Evolutionary conservation across 1,140 invertebrate genomes (phyloP).

Genomic region (Polypedilum vanderplanki): DNA sequence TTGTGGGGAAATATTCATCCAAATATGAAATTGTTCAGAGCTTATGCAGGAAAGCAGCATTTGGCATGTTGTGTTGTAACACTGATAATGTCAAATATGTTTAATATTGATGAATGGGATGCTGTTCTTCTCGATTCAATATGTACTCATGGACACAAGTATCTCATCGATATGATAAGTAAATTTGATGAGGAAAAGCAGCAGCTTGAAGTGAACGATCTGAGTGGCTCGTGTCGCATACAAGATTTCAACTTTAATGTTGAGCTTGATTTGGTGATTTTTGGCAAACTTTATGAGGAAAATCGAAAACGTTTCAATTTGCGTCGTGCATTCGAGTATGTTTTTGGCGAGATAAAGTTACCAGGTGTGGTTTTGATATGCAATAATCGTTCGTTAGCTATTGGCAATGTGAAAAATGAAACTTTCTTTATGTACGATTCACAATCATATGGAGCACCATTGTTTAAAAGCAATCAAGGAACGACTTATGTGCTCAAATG

Average conservation of each 20-base stretch:
- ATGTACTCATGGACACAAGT: slow-evolving; percentile 48
- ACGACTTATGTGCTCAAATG: slow-evolving; percentile 52
- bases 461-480: slow-evolving; percentile 51
- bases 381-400: slow-evolving; percentile 48
- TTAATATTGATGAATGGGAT: slow-evolving; percentile 53
- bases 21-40: slow-evolving; percentile 44
- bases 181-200: slow-evolving; percentile 48
- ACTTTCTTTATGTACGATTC: slow-evolving; percentile 56
- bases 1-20: slow-evolving; percentile 53
- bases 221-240: slow-evolving; percentile 44
- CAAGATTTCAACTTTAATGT: slow-evolving; percentile 51
- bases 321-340: slow-evolving; percentile 51
- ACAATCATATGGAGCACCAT: slow-evolving; percentile 50
- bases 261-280: slow-evolving; percentile 49
- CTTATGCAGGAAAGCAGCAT: slow-evolving; percentile 49
- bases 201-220: slow-evolving; percentile 48
- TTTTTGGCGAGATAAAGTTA: slow-evolving; percentile 48
- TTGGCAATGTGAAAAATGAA: slow-evolving; percentile 49
- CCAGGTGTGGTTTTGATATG: slow-evolving; percentile 49
- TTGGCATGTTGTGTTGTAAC: slow-evolving; percentile 49
- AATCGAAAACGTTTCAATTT: slow-evolving; percentile 52
- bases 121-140: slow-evolving; percentile 52
- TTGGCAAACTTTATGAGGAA: slow-evolving; percentile 51
- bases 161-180: slow-evolving; percentile 47
- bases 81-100: slow-evolving; percentile 50